A percentile compares a stretch with the other conserved stretches of the same genome.
Evolutionary conservation across 30 jellyfish, hydroid and myxozoan species (phyloP).

Genomic region (Clytia hemisphaerica): DNA sequence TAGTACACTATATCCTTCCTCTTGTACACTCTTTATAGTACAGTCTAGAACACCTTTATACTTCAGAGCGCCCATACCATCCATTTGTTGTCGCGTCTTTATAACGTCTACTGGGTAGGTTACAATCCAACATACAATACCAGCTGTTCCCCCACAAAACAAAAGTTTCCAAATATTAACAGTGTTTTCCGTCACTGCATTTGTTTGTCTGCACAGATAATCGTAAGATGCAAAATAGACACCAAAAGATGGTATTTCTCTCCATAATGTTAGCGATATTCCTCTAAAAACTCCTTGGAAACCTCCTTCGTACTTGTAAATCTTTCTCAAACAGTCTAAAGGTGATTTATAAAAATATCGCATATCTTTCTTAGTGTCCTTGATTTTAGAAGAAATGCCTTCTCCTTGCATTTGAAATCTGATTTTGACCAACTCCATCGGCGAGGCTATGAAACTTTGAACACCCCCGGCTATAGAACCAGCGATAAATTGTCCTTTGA

Average conservation of each 20-base stretch:
- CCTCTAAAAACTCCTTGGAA: constrained; percentile 51
- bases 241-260: constrained; percentile 79
- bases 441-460: constrained; percentile 50
- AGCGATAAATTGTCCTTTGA: constrained; percentile 48
- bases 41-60: constrained; percentile 59
- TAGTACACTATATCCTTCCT: constrained; percentile 56
- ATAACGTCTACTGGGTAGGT: constrained; percentile 75
- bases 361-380: not conserved
- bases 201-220: constrained; percentile 30
- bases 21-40: constrained; percentile 25
- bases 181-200: constrained; percentile 19
- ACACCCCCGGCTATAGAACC: constrained; percentile 77
- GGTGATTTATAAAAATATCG: constrained; percentile 26
- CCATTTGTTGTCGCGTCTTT: constrained; percentile 65
- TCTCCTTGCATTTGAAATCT: constrained; percentile 69
- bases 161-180: constrained; percentile 30
- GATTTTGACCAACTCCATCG: constrained; percentile 66
- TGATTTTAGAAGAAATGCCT: constrained; percentile 19
- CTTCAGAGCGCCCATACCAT: constrained; percentile 32
- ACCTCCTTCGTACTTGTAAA: constrained; percentile 40
- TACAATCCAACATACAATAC: constrained; percentile 54
- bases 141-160: constrained; percentile 74
- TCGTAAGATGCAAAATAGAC: constrained; percentile 55
- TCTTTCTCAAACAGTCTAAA: constrained; percentile 50
- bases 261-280: constrained; percentile 37